Evolutionary conservation across 2,888 invertebrate genomes (phyloP), one percentile per base, ranked within the genome.

Genomic region (Morpho helenor): DNA sequence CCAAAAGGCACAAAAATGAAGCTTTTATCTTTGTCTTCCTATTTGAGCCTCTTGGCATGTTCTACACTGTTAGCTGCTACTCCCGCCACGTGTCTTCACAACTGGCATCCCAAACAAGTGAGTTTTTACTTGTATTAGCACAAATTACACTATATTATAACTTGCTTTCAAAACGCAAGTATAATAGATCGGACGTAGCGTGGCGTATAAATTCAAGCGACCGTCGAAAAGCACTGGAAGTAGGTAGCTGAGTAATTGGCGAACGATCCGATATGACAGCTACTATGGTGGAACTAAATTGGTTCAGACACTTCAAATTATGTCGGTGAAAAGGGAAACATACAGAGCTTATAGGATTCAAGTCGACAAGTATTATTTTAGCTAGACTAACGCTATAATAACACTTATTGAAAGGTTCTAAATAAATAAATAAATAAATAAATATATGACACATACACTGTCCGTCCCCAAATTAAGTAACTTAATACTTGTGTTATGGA

Each of bases 161-260:
- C 39, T 16, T 42, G 16, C 8, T 1, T 39, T 40, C 5, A 7
- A 48, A 39, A 16, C 43, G 31, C 40, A 31, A 44, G 10, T 22
- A 44, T 48, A 41, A 41, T 50, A 9, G n/a, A 47, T 31, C 22
- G 47, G 16, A 51, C 44, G 31, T 31, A 31, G 31, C 31, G 31
- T 31, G n/a, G 44, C 47, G 51, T 49, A 49, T 49, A 49, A 52
- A 40, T 41, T 22, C 16, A 9, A 40, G 46, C 46, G 40, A 22
- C 46, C 45, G 53, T 47, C 41, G 50, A 31, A 49, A 52, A 56
- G 56, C 51, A 40, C 6, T 49, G 52, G 40, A 41, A 60, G 56
- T 53, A 58, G 57, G 53, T 52, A 42, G 54, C 45, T 68, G 67
- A 68, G 66, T 68, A 66, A 66, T 68, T 66, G 66, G 64, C 60